Evolutionary conservation across 2,113 vertebrate species (phyloP).

Genomic region (Nettapus auritus): DNA sequence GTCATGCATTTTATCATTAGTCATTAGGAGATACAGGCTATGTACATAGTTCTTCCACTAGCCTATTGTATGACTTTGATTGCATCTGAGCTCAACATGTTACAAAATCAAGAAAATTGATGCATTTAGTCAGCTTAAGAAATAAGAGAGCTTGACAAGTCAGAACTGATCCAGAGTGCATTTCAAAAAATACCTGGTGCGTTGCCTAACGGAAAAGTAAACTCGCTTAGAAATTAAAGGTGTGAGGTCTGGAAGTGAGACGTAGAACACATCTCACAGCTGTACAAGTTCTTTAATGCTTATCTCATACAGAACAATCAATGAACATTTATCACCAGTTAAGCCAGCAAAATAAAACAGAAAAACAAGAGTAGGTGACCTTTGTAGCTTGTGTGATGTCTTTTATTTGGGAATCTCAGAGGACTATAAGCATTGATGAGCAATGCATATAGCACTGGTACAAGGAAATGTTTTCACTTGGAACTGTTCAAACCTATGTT

Average conservation of each 20-base stretch:
- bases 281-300: not conserved
- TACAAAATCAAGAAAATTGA: not conserved
- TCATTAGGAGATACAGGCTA: not conserved
- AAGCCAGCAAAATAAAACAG: not conserved
- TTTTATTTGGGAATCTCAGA: slow-evolving; percentile 7
- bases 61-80: not conserved
- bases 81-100: not conserved
- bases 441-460: not conserved
- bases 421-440: not conserved
- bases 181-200: not conserved
- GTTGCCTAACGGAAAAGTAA: not conserved
- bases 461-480: slow-evolving; percentile 1
- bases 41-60: not conserved
- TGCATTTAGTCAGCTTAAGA: not conserved
- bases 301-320: not conserved
- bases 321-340: not conserved
- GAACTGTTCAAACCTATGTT: not conserved
- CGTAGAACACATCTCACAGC: not conserved
- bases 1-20: not conserved
- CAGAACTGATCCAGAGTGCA: not conserved
- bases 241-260: accelerated
- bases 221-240: not conserved
- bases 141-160: not conserved
- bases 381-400: not conserved
- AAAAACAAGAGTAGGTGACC: not conserved